Evolutionary conservation across 1,140 invertebrate genomes (phyloP).

Genomic region (Hyposmocoma kahamanoa): DNA sequence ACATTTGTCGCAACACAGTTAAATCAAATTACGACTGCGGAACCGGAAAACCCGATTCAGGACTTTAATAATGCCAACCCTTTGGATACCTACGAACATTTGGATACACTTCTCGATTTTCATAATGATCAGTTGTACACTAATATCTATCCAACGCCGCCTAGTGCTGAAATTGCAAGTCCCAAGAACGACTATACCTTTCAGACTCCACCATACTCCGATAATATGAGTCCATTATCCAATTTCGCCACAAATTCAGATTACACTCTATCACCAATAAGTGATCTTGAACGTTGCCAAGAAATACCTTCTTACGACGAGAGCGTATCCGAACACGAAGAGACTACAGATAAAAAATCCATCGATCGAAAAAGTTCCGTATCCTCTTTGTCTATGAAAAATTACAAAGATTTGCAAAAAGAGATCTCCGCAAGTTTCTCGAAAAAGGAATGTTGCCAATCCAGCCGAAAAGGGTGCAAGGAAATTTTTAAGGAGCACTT

Average conservation of each 20-base stretch:
- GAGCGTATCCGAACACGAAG: constrained; percentile 11
- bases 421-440: constrained; percentile 34
- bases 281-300: constrained; percentile 44
- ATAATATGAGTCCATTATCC: constrained; percentile 41
- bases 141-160: constrained; percentile 6
- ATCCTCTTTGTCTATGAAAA: constrained; percentile 29
- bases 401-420: constrained; percentile 54
- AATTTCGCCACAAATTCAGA: constrained; percentile 28
- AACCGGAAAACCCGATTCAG: constrained; percentile 19
- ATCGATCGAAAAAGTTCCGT: constrained; percentile 8
- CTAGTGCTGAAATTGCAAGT: constrained; percentile 8
- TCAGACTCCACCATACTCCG: constrained; percentile 45
- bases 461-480: constrained; percentile 31
- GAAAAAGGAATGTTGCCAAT: constrained; percentile 46
- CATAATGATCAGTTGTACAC: background rate
- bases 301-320: constrained; percentile 22
- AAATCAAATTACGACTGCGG: background rate
- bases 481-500: constrained; percentile 41
- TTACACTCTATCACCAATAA: constrained; percentile 33
- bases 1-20: background rate
- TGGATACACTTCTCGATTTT: background rate
- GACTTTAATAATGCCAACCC: constrained; percentile 17
- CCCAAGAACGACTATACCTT: constrained; percentile 13
- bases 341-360: constrained; percentile 13
- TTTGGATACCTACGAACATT: background rate